Evolutionary conservation across 1,140 invertebrate genomes (phyloP), one percentile per base, ranked within the genome.

Genomic region (Maniola jurtina): DNA sequence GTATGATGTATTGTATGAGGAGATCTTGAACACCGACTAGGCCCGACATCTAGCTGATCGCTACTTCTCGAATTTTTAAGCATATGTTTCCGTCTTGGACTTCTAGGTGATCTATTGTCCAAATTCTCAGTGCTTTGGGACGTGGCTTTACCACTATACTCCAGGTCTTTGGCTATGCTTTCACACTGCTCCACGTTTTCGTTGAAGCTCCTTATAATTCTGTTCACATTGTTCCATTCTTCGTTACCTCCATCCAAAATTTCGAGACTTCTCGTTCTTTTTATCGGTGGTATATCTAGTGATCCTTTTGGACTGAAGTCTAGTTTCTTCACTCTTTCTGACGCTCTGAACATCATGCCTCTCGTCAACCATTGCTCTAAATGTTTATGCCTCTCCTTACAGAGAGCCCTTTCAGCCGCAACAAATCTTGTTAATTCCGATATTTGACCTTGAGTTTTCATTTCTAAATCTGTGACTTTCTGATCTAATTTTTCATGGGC

Each of bases 381-480:
- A 72, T 94, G 93, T 50, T 92, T 84, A 56, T 94, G 92, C 52
- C 93, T 92, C 58, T 93, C 93, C 69, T 94, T 94, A 68, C 94
- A 94, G 47, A 93, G 81, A 0, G 93, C 89, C 68, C 94, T 91
- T 81, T 95, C 94, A 11, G 92, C 93, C 13, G 93, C 93, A 63
- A 94, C 93, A 60, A 93, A 93, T 71, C 93, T 91, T 4, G 94
- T 95, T 25, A 96, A 72, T 71, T 95, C 92, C n/a, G 94, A 94
- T 62, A 97, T 93, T 79, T 96, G 95, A 40, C 95, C 94, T 70
- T 95, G 92, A 10, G 96, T 96, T 70, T 93, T 93, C 68, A 94
- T 93, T 79, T 97, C 96, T n/a, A 97, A 87, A 77, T 94, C 93
- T n/a, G 94, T 94, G 2, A 98, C 96, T 75, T 96, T 95, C 45